Base-by-base conservation (phyloP, 2,888 invertebrate genomes). In the Lottia gigantea region DNA sequence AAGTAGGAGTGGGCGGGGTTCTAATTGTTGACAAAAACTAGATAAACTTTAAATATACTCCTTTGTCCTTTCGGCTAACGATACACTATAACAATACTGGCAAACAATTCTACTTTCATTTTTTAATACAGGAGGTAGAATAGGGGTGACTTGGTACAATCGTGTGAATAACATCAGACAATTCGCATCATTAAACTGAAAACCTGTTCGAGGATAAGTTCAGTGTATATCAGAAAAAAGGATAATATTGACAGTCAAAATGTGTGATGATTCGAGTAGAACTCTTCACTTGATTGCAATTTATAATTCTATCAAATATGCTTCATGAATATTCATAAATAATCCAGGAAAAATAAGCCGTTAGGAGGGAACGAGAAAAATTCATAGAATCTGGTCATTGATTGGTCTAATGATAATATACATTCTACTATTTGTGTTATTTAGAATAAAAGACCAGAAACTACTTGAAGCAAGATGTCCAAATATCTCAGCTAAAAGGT, bases 31-130 rank as follows among this genome's bases (percentile, higher is more conserved):
- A 55, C 55, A 55, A 55, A 55, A 55, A 55, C 55, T 55, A 55
- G 55, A 55, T 55, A 55, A 55, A 55, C 55, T 55, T 55, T 55
- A 23, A 55, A 55, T 55, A 55, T 55, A 55, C 55, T 55, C 19
- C 55, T 55, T 55, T 55, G 55, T 55, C 55, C 19, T 55, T 55
- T 19, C 55, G 11, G 19, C 23, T 23, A 55, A 55, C 55, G 23
- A 23, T 55, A 23, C 55, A 55, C 14, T 23, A 23, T 23, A 19
- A 55, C 55, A 55, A 55, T 55, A 23, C 19, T 55, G 55, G 55
- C 55, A 55, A 55, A 55, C 55, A 55, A 55, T 55, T 55, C 19
- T 55, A 55, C 23, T 23, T 55, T 55, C 23, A 40, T 8, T 23
- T 23, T 23, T 55, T 55, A 23, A 55, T 55, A 55, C 55, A 55